phyloP scores from a whole-genome alignment of 2,113 vertebrate genomes.

The Pterophyllum scalare region DNA sequence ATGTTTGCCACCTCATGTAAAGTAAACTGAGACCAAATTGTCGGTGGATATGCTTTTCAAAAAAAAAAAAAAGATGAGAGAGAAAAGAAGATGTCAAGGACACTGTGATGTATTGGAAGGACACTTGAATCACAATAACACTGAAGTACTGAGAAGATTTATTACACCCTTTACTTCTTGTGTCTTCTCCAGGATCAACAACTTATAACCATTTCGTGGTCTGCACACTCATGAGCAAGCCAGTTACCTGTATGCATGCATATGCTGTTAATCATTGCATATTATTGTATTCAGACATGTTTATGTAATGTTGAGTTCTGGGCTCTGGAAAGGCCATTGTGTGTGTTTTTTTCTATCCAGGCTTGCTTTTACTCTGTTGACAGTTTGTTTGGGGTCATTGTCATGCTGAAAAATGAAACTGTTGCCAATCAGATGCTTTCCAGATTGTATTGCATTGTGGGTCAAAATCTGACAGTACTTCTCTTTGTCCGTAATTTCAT shows the following conservation, averaged over 20 bases:
- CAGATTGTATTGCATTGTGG: background rate
- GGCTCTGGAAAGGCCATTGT: background rate
- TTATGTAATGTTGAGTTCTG: background rate
- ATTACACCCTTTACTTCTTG: slow-evolving; percentile 14
- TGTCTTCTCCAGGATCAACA: slow-evolving; percentile 26
- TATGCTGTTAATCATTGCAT: background rate
- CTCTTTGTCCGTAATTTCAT: background rate
- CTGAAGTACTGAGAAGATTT: slow-evolving; percentile 24
- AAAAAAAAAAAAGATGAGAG: background rate
- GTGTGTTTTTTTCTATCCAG: background rate
- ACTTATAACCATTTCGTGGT: background rate
- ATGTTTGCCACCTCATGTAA: background rate
- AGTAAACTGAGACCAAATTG: slow-evolving; percentile 19
- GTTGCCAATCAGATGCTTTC: fast-evolving
- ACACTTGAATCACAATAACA: slow-evolving; percentile 32
- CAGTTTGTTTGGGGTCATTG: background rate
- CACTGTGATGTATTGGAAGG: slow-evolving; percentile 11
- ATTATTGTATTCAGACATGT: background rate
- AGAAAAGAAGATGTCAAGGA: slow-evolving; percentile 28
- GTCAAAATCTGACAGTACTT: background rate
- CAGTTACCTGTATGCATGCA: background rate
- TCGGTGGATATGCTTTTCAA: slow-evolving; percentile 16
- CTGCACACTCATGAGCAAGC: background rate
- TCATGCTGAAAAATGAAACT: background rate
- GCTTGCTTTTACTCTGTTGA: background rate